Percentiles rank a stretch among this genome's conserved stretches.
phyloP scores from a whole-genome alignment of 30 jellyfish, hydroid and myxozoan genomes.

The Pelagia noctiluca region DNA sequence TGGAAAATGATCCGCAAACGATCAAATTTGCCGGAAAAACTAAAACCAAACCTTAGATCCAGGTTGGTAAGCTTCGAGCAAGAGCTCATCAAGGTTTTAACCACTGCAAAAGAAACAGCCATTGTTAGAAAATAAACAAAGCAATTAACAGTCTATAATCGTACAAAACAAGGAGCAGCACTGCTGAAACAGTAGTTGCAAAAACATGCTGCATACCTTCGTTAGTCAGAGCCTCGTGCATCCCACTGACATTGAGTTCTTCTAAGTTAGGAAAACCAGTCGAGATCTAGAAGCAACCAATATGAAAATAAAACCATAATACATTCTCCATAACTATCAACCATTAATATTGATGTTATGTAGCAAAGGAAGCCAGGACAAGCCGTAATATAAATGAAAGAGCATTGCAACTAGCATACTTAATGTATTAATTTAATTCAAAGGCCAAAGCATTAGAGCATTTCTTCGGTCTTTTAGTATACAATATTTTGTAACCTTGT shows the following conservation, averaged over 20 bases:
- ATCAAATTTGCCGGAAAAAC: too few relatives aligned
- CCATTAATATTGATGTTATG: not conserved
- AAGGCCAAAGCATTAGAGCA: not conserved
- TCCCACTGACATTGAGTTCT: not conserved
- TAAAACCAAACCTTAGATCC: constrained; percentile 1
- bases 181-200: not conserved
- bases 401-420: not conserved
- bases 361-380: not conserved
- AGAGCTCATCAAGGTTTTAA: not conserved
- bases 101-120: not conserved
- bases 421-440: too few relatives aligned
- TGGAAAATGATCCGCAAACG: too few relatives aligned
- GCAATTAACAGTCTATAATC: not conserved
- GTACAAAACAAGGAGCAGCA: not conserved
- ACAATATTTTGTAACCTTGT: too few relatives aligned
- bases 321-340: too few relatives aligned
- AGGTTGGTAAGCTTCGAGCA: not conserved
- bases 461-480: too few relatives aligned
- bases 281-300: too few relatives aligned
- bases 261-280: not conserved
- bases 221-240: not conserved
- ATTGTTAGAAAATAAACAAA: too few relatives aligned
- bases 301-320: too few relatives aligned
- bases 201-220: not conserved
- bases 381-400: not conserved